Evolutionary conservation across 2,113 vertebrate genomes (phyloP), one percentile per base, ranked within the genome.

Genomic region (Dunckerocampus dactyliophorus): DNA sequence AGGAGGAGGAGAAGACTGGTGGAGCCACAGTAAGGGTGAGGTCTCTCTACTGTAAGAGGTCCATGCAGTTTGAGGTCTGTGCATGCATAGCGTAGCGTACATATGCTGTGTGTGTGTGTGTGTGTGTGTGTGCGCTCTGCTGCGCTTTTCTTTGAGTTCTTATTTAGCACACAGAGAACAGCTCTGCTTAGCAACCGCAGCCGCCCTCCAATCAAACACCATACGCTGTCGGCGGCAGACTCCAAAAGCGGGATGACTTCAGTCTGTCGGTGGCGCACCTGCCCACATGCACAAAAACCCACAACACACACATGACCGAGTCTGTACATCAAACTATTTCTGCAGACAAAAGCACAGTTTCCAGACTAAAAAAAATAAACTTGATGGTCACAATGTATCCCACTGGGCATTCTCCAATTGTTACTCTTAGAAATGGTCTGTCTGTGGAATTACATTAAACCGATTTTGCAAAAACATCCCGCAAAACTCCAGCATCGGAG

Each of bases 121-220:
- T 58, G 65, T 46, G 72, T 48, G 76, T 47, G 66, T 59, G 78
- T 71, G 72, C 69, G 63, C 70, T 83, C 80, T 89, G 81, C 85
- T 75, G 66, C 71, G 54, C 83, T 88, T 82, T 42, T 28, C 78
- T 86, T 83, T 82, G 80, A 89, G 87, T 87, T 92, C 90, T 88
- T 90, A 90, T 91, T 92, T 90, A 91, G 90, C 88, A 88, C 89
- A 90, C 88, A 83, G 89, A 91, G 87, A 89, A 79, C 80, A 87
- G 88, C 87, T 91, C 89, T 92, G 90, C 91, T 92, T 92, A 92
- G 90, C 90, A 91, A 91, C 90, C 82, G 72, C 86, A 81, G 71
- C 72, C 79, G 59, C 79, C 87, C 87, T 90, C 90, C 89, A 91
- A 90, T 90, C 89, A 89, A 43, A 14, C 39, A 6, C 39, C 39